These are phyloP conservation scores for Tachyglossus aculeatus DNA, from an alignment of 2,797 vertebrate genomes.

Conservation along the genomic window DNA sequence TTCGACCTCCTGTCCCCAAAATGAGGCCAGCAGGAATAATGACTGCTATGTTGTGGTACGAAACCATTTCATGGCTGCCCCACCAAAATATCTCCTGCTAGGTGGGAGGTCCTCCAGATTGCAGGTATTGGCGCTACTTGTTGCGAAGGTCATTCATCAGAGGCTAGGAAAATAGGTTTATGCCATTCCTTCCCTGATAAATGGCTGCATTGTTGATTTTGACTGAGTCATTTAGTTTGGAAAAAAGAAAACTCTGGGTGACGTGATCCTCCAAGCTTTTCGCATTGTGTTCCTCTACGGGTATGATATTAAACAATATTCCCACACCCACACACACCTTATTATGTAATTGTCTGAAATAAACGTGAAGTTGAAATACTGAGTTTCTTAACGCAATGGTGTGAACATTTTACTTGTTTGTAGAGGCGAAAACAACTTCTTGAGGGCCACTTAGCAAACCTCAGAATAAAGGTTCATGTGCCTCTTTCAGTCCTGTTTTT, in stretches of 20 bases:
- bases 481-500: not conserved
- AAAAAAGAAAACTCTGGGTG: not conserved
- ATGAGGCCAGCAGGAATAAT: no score
- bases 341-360: no score
- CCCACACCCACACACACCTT: not conserved
- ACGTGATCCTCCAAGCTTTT: not conserved
- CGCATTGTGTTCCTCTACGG: no score
- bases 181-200: conserved; percentile 13
- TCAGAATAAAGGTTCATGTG: no score
- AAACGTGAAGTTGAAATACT: no score
- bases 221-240: conserved; percentile 11
- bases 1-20: no score
- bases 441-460: not conserved
- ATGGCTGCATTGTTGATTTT: conserved; percentile 13
- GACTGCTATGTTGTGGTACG: no score
- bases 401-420: not conserved
- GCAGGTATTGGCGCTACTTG: not conserved
- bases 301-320: no score
- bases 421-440: not conserved
- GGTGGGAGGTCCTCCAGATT: not conserved
- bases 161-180: not conserved
- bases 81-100: no score
- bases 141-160: not conserved
- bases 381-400: no score
- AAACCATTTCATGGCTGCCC: no score